Base-by-base conservation (phyloP, 2,797 vertebrate species). In the Coilia nasus region DNA sequence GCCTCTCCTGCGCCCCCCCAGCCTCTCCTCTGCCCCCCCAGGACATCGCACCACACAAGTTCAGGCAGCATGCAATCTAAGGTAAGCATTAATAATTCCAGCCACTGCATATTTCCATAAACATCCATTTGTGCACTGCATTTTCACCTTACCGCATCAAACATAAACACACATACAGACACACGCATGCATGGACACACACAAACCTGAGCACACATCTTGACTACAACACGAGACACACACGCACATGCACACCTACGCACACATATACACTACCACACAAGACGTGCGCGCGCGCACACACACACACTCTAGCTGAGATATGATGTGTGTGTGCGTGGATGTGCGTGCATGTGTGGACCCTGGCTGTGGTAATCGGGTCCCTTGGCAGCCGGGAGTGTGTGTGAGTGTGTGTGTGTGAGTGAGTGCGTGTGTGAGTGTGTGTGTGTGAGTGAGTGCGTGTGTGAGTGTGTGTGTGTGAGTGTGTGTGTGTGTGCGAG, bases 211-310 rank as follows among this genome's bases (percentile, higher is more conserved):
- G 21, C 59, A 6, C 50, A 54, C 35, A 41, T 41, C 35, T 41
- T 2, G 35, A 41, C 35, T 41, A 41, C 2, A 41, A 41, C 35
- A 41, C 35, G 5, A 41, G 35, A n/a, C 21, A 9, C n/a, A 23
- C n/a, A 23, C n/a, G 11, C 57, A 83, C 88, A 82, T 81, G 71
- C 81, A 83, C 47, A 83, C 82, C 35, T 41, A 5, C 2, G 35
- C 35, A 41, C 35, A 41, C 35, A 41, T 41, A 2, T 41, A 41
- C 35, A 41, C 35, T 41, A 41, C 35, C 28, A 71, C 64, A 31
- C 64, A 35, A 41, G 35, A 83, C 64, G 56, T 25, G 28, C 31
- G 54, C 81, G 11, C 57, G 1, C 56, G 0, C 60, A 7, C 59
- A 21, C 59, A 15, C 56, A 3, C 60, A 7, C 59, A 21, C 59